Evolutionary conservation across 1,140 invertebrate species (phyloP), one percentile per base, ranked within the genome.

Genomic region (Ostrea denselamellosa): DNA sequence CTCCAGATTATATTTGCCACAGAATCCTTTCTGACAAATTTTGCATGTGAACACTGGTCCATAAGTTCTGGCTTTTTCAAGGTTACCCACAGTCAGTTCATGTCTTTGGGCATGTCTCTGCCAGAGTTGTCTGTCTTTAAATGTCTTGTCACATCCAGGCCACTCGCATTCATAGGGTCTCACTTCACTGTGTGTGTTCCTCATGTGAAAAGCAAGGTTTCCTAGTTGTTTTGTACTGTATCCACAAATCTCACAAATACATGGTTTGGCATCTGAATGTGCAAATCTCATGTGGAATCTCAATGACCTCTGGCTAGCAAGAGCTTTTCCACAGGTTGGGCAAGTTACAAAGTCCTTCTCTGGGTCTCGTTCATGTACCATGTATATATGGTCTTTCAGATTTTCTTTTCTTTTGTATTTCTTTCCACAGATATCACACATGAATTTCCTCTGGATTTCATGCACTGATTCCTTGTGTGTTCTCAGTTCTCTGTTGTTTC

Each of bases 211-310:
- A 22, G 44, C 52, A 51, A 83, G 82, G 51, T 83, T 83, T n/a
- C 44, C 44, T 14, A 83, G 22, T 19, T 83, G 82, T 54, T 83
- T 83, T 17, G 82, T 54, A 53, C 52, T 52, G 82, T 83, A 83
- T 53, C 82, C 82, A 83, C 82, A 83, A 54, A 83, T 83, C 19
- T 83, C 82, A 83, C 82, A 83, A 7, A 83, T n/a, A 53, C 44
- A 83, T 53, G 82, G 82, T 54, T 83, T 83, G 82, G 52, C 44
- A 54, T 83, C 82, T 52, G 82, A 19, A 34, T 83, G 82, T 28
- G 52, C 52, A 54, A 53, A 83, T 25, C 52, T n/a, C 19, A 83
- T n/a, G 19, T 83, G 82, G 17, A 83, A 54, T 51, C 22, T 52
- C 52, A 53, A n/a, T 25, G 52, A 53, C 17, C 52, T 83, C 14